phyloP scores from a whole-genome alignment of 2,888 invertebrate genomes.

The Ormyrus pomaceus region DNA sequence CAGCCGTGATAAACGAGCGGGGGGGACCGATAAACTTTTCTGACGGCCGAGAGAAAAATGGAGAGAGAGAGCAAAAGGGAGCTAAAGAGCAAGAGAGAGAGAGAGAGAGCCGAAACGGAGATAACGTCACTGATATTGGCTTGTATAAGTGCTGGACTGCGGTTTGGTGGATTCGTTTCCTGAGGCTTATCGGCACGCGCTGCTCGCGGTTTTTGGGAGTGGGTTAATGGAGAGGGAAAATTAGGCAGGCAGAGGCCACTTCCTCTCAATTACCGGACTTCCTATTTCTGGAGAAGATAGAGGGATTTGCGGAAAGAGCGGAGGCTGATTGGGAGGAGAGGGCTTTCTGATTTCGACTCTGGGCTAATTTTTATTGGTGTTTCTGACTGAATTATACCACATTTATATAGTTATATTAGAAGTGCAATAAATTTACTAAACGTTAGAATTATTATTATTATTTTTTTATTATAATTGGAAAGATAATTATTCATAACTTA shows the following conservation, averaged over 20 bases:
- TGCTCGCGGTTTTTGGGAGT: not conserved
- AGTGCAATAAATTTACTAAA: no score
- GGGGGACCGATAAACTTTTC: not conserved
- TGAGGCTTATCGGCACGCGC: conserved; percentile 30
- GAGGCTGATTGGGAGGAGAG: no score
- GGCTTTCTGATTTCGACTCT: no score
- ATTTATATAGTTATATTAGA: no score
- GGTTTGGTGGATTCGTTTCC: conserved; percentile 37
- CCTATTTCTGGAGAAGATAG: conserved; percentile 5
- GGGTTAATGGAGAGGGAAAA: not conserved
- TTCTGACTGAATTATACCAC: no score
- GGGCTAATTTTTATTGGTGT: no score
- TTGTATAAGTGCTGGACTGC: conserved; percentile 45
- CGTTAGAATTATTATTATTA: no score
- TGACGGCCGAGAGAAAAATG: not conserved
- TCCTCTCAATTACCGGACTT: conserved; percentile 12
- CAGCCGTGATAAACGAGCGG: not conserved
- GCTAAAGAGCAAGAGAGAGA: conserved; percentile 12
- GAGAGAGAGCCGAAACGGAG: not conserved
- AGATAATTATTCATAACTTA: no score
- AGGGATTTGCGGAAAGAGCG: not conserved
- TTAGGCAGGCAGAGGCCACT: not conserved
- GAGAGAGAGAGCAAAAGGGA: conserved; percentile 19
- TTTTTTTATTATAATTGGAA: no score
- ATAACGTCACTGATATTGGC: conserved; percentile 5